Evolutionary conservation across 2,797 vertebrate species (phyloP), one percentile per base, ranked within the genome.

Genomic region (Helicolenus hilgendorfi): DNA sequence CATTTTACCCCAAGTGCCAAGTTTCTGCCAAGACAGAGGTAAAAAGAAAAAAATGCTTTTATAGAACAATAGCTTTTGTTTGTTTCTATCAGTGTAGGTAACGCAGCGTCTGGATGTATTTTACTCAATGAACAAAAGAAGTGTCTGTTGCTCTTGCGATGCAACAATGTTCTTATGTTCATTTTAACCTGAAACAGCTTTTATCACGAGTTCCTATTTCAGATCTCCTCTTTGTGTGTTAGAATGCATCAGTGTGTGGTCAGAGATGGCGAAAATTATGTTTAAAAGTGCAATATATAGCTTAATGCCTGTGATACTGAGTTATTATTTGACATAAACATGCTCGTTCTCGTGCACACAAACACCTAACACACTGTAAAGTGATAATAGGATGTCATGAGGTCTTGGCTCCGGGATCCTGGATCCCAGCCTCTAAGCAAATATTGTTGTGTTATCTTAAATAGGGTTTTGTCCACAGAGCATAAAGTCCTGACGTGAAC

Each of bases 391-490:
- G 45, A 63, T 60, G n/a, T 63, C 14, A 56, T 29, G 22, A 73
- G 56, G 29, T 62, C 63, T 56, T 7, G 7, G 13, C 38, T 79
- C 62, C 15, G 1, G 27, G 58, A 84, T 87, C 78, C 63, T 85
- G 70, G 24, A 90, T 85, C 65, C 24, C 5, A 75, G 29, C 13
- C 27, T 56, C 29, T 1, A 45, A 24, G 73, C 22, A 89, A 88
- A 90, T 86, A 87, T 77, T 20, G 10, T 6, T 13, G 2, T 13
- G 2, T n/a, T 6, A 59, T 49, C 10, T 29, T 20, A 63, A 84
- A 87, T 22, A 58, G 1, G 2, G 6, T 33, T 67, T 56, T 20
- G 53, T 72, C 33, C 18, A 67, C 71, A 75, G n/a, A 31, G 5
- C 27, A 59, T 18, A 3, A 2, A 24, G 15, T 74, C 67, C 53